These are phyloP conservation scores for Phrixothrix hirtus DNA, from an alignment of 2,888 invertebrate species.

Conservation along the genomic window DNA sequence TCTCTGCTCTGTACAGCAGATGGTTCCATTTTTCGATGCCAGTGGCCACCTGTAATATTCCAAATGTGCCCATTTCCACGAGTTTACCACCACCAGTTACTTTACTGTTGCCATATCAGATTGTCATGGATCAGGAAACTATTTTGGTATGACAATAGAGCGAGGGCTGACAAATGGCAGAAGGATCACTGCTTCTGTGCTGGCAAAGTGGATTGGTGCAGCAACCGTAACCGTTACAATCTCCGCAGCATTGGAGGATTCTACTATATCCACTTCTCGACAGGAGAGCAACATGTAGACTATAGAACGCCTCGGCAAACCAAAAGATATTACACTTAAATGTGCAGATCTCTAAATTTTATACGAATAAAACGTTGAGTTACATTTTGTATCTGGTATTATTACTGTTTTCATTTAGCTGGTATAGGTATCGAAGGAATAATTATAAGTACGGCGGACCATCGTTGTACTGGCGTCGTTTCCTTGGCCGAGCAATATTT, in stretches of 20 bases:
- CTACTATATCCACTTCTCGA: not conserved
- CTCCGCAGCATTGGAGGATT: not conserved
- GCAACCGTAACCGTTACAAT: not conserved
- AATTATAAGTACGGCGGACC: no score
- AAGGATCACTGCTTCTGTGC: not conserved
- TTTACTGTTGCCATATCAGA: not conserved
- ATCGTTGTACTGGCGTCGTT: no score
- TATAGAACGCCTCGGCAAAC: no score
- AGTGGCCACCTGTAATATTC: slow-evolving; percentile 49
- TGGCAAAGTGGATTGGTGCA: not conserved
- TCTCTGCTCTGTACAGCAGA: slow-evolving; percentile 38
- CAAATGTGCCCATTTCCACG: slow-evolving; percentile 45
- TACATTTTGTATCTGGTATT: no score
- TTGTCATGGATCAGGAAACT: not conserved
- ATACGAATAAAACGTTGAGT: no score
- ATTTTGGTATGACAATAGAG: not conserved
- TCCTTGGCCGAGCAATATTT: no score
- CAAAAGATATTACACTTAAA: no score
- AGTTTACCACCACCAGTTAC: not conserved
- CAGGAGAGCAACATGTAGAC: not conserved
- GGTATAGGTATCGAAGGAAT: no score
- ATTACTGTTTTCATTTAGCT: no score
- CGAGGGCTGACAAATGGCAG: not conserved
- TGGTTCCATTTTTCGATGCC: slow-evolving; percentile 49
- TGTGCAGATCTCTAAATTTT: no score